These are phyloP conservation scores for Ectobius pallidus DNA, from an alignment of 2,888 invertebrate species.

Conservation along the genomic window DNA sequence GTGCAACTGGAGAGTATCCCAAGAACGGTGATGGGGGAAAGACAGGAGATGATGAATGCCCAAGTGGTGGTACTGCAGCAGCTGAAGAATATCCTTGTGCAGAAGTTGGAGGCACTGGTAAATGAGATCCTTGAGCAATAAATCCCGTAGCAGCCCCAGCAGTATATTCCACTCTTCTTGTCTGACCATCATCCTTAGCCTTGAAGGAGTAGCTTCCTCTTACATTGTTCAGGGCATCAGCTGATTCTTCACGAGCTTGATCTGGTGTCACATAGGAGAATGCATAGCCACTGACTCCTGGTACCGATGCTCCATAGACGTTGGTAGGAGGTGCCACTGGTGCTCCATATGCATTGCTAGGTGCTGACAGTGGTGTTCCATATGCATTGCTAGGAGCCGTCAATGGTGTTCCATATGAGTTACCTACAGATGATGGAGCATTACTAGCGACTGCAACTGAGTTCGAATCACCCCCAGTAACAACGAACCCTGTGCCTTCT, in stretches of 20 bases:
- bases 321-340: background rate
- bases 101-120: slow-evolving; percentile 44
- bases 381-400: background rate
- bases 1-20: background rate
- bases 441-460: background rate
- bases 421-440: background rate
- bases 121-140: slow-evolving; percentile 45
- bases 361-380: background rate
- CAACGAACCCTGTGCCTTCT: slow-evolving; percentile 49
- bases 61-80: background rate
- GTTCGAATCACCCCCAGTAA: slow-evolving; percentile 46
- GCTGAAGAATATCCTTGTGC: background rate
- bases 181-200: slow-evolving; percentile 45
- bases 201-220: slow-evolving; percentile 46
- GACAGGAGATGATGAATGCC: background rate
- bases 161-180: slow-evolving; percentile 43
- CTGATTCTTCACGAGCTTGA: slow-evolving; percentile 41
- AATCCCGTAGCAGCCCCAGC: slow-evolving; percentile 47
- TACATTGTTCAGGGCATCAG: slow-evolving; percentile 45
- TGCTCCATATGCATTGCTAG: background rate
- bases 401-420: background rate
- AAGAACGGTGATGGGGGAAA: background rate
- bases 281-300: too few species aligned
- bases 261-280: slow-evolving; percentile 43
- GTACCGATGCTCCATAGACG: background rate